Evolutionary conservation across 1,140 invertebrate species (phyloP), one percentile per base, ranked within the genome.

Genomic region (Papilio polyxenes): DNA sequence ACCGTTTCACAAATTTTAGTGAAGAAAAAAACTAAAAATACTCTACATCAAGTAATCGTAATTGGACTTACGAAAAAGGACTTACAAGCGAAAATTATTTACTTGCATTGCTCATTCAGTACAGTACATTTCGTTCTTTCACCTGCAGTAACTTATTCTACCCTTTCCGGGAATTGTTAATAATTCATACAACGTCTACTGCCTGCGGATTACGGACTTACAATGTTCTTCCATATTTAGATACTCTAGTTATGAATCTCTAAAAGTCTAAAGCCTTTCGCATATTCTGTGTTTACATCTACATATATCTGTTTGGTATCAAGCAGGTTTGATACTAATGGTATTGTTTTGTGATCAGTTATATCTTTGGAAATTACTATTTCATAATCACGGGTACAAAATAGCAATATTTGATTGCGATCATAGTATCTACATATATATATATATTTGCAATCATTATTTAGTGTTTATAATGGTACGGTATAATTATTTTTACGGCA

Each of bases 111-210:
- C 13, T 72, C 31, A 31, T 31, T 31, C 23, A 31, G 23, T 31
- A 31, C 23, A 31, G 23, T 31, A 31, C 65, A 72, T 17, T 31
- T 72, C 65, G 65, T 37, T 10, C 9, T 31, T 65, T 23, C 15
- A 37, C 11, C 31, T 37, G 23, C 65, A 37, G 65, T 37, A 72
- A 65, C 8, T 72, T 72, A 72, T 72, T 72, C 65, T 72, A 72
- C 65, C 65, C 65, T 37, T 72, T 72, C 65, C 65, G 23, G 31
- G 31, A 72, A 72, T 23, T 72, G 65, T 72, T 72, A 72, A 72
- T 37, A 37, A 72, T 72, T 72, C 65, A 72, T 72, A 72, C 65
- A 72, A 40, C 65, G 65, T 72, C 31, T 20, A 20, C 59, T 72
- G 23, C 65, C 65, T 72, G 31, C 31, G 65, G 31, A 72, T 72